A percentile compares a stretch with the other conserved stretches of the same genome.
These are phyloP conservation scores for Actinopyga echinites DNA, from an alignment of 53 echinoderm and acorn worm species.

Conservation along the genomic window DNA sequence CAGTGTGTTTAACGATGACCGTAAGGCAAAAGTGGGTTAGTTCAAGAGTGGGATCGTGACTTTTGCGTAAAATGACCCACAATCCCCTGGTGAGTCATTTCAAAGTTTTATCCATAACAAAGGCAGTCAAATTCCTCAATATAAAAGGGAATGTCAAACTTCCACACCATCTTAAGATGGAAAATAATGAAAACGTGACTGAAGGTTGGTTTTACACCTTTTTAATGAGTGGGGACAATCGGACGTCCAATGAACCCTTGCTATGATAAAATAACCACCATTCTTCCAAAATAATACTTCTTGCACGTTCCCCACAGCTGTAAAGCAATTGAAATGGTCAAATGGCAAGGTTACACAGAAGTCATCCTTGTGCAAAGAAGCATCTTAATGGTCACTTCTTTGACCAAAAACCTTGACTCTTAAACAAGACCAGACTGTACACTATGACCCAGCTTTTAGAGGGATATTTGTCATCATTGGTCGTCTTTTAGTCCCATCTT, in stretches of 20 bases:
- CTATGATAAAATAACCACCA: not conserved
- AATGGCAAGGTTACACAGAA: not conserved
- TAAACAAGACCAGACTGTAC: conserved; percentile 2
- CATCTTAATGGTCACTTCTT: not conserved
- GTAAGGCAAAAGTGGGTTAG: conserved; percentile 1
- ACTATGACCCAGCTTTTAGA: not conserved
- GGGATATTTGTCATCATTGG: not conserved
- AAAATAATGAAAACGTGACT: not conserved
- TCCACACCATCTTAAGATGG: not conserved
- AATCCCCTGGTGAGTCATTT: not conserved
- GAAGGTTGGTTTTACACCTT: not conserved
- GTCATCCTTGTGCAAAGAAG: not conserved
- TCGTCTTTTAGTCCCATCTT: not conserved
- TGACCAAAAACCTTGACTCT: not conserved
- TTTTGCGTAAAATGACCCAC: not conserved
- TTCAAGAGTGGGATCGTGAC: not conserved
- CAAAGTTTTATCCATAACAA: not conserved
- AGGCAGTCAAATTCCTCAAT: not conserved
- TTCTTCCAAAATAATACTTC: conserved; percentile 1
- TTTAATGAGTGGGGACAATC: conserved; percentile 2
- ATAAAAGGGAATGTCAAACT: conserved; percentile 5
- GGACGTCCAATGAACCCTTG: not conserved
- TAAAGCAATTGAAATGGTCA: not conserved
- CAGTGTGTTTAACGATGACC: not conserved
- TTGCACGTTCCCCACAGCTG: conserved; percentile 27